These are phyloP conservation scores for Maconellicoccus hirsutus DNA, from an alignment of 1,140 invertebrate species.

Conservation along the genomic window DNA sequence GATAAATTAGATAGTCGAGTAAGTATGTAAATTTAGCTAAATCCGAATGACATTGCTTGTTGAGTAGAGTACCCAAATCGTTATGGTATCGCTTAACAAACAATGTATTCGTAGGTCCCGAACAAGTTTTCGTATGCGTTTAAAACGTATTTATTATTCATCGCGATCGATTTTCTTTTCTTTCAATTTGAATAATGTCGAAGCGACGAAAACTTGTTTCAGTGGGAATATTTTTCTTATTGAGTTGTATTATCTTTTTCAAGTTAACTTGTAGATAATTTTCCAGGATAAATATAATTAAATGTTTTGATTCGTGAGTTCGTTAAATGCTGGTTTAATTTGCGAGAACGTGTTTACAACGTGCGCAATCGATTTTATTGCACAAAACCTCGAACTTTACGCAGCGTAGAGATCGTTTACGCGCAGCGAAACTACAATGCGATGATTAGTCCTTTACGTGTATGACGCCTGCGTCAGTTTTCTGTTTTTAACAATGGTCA, in stretches of 20 bases:
- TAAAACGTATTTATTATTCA: background rate
- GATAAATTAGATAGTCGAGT: too few relatives aligned
- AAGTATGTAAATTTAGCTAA: too few relatives aligned
- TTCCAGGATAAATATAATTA: slow-evolving; percentile 19
- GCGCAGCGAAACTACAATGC: slow-evolving; percentile 14
- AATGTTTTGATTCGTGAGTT: slow-evolving; percentile 18
- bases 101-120: background rate
- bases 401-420: slow-evolving; percentile 15
- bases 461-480: slow-evolving; percentile 13
- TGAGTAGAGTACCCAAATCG: too few relatives aligned
- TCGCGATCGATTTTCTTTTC: too few relatives aligned
- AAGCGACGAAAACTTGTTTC: background rate
- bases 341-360: slow-evolving; percentile 16
- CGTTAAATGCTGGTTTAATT: slow-evolving; percentile 13
- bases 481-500: background rate
- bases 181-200: too few relatives aligned
- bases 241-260: slow-evolving; percentile 10
- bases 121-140: background rate
- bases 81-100: background rate
- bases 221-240: background rate
- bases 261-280: slow-evolving; percentile 18
- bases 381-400: background rate
- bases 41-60: too few relatives aligned
- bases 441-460: background rate
- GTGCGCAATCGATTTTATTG: slow-evolving; percentile 16